phyloP scores from a whole-genome alignment of 2,797 vertebrate genomes.

The Passerculus sandwichensis region DNA sequence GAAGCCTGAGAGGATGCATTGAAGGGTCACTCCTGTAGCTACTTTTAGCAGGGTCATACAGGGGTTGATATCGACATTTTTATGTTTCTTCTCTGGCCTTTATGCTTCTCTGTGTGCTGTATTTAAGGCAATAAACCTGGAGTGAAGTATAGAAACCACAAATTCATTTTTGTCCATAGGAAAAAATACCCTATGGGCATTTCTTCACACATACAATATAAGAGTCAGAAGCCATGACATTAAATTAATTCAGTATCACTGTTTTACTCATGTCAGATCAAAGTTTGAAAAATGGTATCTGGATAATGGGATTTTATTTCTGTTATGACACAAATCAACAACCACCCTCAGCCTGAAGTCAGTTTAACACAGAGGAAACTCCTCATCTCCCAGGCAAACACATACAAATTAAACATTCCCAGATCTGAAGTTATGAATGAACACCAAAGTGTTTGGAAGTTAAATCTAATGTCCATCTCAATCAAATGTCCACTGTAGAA shows the following conservation, averaged over 20 bases:
- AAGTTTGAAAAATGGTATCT: not conserved
- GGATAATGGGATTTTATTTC: not conserved
- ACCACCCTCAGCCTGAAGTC: not conserved
- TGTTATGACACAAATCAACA: constrained; percentile 24
- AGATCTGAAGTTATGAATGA: constrained; percentile 31
- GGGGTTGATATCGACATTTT: not conserved
- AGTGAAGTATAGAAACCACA: not conserved
- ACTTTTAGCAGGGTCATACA: not conserved
- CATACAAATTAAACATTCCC: constrained; percentile 17
- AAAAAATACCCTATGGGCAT: not conserved
- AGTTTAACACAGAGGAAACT: constrained; percentile 32
- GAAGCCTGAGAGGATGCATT: not conserved
- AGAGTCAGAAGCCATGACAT: not conserved
- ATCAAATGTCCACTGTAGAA: not conserved
- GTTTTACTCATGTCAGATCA: not conserved
- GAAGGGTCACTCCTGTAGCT: not conserved
- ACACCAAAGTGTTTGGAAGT: constrained; percentile 30
- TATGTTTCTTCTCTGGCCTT: not conserved
- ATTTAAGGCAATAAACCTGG: not conserved
- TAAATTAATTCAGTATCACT: not conserved
- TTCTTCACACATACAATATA: not conserved
- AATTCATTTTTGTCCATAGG: not conserved
- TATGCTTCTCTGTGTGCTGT: not conserved
- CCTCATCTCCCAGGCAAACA: not conserved
- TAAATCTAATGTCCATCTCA: not conserved